These are phyloP conservation scores for Dipodomys merriami DNA, from an alignment of 2,113 vertebrate species.

Conservation along the genomic window DNA sequence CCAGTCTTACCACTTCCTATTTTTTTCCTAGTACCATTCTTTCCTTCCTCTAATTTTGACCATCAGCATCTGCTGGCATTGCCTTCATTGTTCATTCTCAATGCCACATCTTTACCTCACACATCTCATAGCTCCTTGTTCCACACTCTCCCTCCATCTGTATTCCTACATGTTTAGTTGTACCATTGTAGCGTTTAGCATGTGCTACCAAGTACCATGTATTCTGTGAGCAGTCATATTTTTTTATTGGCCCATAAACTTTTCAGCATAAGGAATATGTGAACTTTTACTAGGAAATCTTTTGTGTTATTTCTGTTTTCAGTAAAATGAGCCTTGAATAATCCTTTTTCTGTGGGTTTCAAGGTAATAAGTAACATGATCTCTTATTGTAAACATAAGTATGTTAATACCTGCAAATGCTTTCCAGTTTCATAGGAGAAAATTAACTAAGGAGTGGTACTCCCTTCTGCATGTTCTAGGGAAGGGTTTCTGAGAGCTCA, in stretches of 20 bases:
- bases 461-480: slow-evolving; percentile 22
- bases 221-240: background rate
- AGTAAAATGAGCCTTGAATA: slow-evolving; percentile 19
- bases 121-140: background rate
- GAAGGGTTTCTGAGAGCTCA: background rate
- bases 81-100: background rate
- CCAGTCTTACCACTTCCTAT: background rate
- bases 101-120: background rate
- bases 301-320: background rate
- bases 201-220: background rate
- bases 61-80: background rate
- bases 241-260: background rate
- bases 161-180: background rate
- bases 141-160: background rate
- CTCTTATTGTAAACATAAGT: background rate
- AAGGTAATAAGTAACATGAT: slow-evolving; percentile 21
- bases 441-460: background rate
- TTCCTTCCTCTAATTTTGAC: background rate
- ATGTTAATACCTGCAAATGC: background rate
- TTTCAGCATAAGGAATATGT: background rate
- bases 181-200: background rate
- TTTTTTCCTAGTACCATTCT: background rate
- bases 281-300: background rate
- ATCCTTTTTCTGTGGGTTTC: background rate
- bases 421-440: background rate